Evolutionary conservation across 2,113 vertebrate genomes (phyloP).

Genomic region (Entomyzon cyanotis): DNA sequence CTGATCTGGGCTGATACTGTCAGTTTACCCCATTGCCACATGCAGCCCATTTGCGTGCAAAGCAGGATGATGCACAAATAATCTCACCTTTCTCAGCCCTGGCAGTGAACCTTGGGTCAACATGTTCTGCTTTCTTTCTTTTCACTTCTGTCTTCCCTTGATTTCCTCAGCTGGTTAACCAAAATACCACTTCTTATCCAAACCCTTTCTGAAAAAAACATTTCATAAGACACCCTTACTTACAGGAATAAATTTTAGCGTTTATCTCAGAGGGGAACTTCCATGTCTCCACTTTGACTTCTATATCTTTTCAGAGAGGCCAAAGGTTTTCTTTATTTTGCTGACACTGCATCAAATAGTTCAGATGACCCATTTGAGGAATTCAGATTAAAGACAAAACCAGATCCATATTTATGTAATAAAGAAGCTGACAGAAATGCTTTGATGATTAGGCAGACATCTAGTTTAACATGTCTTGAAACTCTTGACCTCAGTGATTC

Average conservation of each 20-base stretch:
- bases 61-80: background rate
- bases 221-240: background rate
- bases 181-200: background rate
- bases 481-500: background rate
- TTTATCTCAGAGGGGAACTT: background rate
- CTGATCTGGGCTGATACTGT: background rate
- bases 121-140: background rate
- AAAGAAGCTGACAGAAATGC: background rate
- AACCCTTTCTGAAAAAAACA: background rate
- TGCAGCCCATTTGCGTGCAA: background rate
- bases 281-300: background rate
- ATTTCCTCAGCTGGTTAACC: background rate
- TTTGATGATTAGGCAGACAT: background rate
- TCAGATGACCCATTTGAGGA: background rate
- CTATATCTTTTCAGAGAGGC: background rate
- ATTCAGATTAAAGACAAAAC: background rate
- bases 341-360: background rate
- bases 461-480: background rate
- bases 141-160: background rate
- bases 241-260: background rate
- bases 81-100: background rate
- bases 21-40: background rate
- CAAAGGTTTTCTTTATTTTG: background rate
- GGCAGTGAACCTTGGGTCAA: background rate
- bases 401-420: background rate